phyloP scores from a whole-genome alignment of 2,113 vertebrate species.

The Mesembrinibis cayennensis region DNA sequence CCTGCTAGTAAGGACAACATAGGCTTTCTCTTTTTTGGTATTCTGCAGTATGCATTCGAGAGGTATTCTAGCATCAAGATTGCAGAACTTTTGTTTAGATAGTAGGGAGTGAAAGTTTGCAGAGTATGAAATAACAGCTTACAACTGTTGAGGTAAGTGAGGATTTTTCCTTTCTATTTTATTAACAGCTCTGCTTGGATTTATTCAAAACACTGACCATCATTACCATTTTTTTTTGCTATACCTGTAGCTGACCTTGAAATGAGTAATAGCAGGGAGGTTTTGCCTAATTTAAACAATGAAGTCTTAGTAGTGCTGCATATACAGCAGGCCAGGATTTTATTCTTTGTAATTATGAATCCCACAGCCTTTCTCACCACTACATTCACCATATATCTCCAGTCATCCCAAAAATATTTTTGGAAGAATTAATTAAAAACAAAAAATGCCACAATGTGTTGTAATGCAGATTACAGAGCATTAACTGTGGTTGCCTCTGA shows the following conservation, averaged over 20 bases:
- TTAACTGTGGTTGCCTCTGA: background rate
- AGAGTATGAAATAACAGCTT: conserved; percentile 52
- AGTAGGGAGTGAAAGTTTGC: conserved; percentile 58
- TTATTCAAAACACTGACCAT: background rate
- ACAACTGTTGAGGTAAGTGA: conserved; percentile 38
- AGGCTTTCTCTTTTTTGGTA: conserved; percentile 83
- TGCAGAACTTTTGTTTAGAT: conserved; percentile 74
- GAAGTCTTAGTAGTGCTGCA: background rate
- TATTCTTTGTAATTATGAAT: background rate
- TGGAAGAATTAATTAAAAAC: background rate
- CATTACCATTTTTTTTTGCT: background rate
- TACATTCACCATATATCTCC: background rate
- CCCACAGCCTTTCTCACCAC: background rate
- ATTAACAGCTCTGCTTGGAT: background rate
- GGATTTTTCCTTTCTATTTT: background rate
- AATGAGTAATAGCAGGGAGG: background rate
- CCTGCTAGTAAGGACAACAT: conserved; percentile 81
- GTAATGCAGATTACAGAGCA: conserved; percentile 13
- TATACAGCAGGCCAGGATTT: background rate
- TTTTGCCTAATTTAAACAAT: conserved; percentile 8
- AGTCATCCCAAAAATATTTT: conserved; percentile 16
- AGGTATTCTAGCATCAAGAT: conserved; percentile 65
- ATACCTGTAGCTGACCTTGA: background rate
- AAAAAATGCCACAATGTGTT: background rate
- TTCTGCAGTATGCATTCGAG: conserved; percentile 70